These are phyloP conservation scores for Latheticus oryzae DNA, from an alignment of 2,888 invertebrate genomes.

Conservation along the genomic window DNA sequence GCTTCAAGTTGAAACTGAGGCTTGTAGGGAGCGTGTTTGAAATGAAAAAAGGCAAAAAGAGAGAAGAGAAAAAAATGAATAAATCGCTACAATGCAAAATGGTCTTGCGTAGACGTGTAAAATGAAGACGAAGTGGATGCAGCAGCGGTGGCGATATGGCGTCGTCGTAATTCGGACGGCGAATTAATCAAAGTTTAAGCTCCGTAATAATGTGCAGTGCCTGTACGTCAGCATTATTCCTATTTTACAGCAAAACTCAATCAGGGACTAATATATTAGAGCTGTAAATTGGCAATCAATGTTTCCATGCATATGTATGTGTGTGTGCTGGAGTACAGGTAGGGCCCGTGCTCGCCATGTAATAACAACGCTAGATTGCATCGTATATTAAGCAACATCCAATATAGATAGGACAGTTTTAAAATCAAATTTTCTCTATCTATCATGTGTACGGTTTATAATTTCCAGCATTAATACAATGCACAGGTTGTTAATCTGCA, in stretches of 20 bases:
- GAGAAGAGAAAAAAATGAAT: constrained; percentile 1
- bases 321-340: constrained; percentile 47
- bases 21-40: constrained; percentile 14
- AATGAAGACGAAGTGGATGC: constrained; percentile 55
- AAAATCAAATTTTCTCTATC: constrained; percentile 68
- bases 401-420: constrained; percentile 66
- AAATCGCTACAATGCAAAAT: constrained; percentile 30
- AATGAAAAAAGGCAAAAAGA: constrained; percentile 17
- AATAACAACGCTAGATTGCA: constrained; percentile 67
- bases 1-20: constrained; percentile 19
- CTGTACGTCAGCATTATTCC: constrained; percentile 67
- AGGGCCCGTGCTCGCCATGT: constrained; percentile 56
- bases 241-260: constrained; percentile 68
- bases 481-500: constrained; percentile 66
- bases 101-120: constrained; percentile 38
- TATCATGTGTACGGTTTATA: constrained; percentile 65
- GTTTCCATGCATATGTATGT: constrained; percentile 68
- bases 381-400: constrained; percentile 67
- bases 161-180: constrained; percentile 59
- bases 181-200: constrained; percentile 68
- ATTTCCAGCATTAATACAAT: constrained; percentile 67
- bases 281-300: constrained; percentile 69
- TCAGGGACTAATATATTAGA: constrained; percentile 68
- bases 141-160: constrained; percentile 53
- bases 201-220: constrained; percentile 65